Percentiles rank a stretch among this genome's conserved stretches.
Conservation (phyloP, 2,113 vertebrate species). For the Entomyzon cyanotis region DNA sequence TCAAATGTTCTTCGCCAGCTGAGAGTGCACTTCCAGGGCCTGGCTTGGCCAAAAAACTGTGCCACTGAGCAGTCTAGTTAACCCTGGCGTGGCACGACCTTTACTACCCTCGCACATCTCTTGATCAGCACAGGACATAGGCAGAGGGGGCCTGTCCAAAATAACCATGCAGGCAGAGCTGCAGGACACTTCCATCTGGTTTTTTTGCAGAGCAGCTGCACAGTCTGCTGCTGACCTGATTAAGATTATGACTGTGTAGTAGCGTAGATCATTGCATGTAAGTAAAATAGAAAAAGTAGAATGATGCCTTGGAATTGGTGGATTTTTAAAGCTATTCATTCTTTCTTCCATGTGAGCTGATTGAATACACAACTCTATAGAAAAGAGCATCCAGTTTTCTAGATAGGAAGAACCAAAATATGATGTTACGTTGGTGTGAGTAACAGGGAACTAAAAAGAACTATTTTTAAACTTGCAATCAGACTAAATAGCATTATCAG, state of each 20-base stretch:
- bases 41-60: background rate
- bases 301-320: background rate
- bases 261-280: background rate
- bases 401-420: background rate
- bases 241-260: background rate
- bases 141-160: background rate
- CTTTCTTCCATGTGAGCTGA: background rate
- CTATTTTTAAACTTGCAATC: background rate
- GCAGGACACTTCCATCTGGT: background rate
- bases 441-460: background rate
- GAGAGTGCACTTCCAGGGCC: rapidly evolving
- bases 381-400: background rate
- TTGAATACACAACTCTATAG: background rate
- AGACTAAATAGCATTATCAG: background rate
- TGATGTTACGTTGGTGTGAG: background rate
- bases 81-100: background rate
- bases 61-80: background rate
- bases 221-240: background rate
- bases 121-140: background rate
- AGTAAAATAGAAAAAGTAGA: background rate
- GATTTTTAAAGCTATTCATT: background rate
- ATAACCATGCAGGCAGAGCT: background rate
- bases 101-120: background rate
- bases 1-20: background rate
- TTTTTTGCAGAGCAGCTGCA: background rate